Base-by-base conservation (phyloP, 2,888 invertebrate genomes). In the Brachypalpus laphriformis region DNA sequence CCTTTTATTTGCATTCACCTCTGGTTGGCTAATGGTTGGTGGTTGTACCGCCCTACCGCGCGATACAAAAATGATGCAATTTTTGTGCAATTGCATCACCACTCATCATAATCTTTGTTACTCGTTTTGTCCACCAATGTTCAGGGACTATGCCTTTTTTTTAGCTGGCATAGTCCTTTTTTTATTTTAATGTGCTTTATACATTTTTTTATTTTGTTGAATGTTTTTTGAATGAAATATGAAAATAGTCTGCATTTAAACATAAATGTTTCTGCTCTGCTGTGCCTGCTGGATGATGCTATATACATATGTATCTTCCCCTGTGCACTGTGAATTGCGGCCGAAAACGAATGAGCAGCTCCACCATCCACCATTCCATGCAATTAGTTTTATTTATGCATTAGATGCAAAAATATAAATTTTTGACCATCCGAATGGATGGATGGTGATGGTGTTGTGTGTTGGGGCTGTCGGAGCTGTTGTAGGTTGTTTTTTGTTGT, bases 311-410 rank as follows among this genome's bases (percentile, higher is more conserved):
- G 42, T 25, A 18, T 40, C 56, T 20, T 63, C 65, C 49, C 63
- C 34, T 57, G 66, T 66, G 81, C 59, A 83, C 25, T 63, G 31
- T 78, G 56, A 63, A 59, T 61, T 74, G 45, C 37, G 34, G 18
- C 63, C 47, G 11, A 20, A 56, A 57, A 68, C 42, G 70, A 80
- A 51, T n/a, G n/a, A n/a, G n/a, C 34, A 18, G 56, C 45, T 54
- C 40, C 70, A 76, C 75, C 83, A 85, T 42, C n/a, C 76, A 16
- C 59, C 75, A 42, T 81, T 57, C 81, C 51, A 71, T 85, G 85
- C 85, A 85, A 85, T 85, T 85, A 85, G 81, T 85, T 85, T 85
- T 85, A 85, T 85, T 85, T 85, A 85, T 85, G 85, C 85, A 85
- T 85, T 85, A 85, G 81, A 85, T 85, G 81, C 85, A 85, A 31